Evolutionary conservation across 2,113 vertebrate species (phyloP).

Genomic region (Ictalurus furcatus): DNA sequence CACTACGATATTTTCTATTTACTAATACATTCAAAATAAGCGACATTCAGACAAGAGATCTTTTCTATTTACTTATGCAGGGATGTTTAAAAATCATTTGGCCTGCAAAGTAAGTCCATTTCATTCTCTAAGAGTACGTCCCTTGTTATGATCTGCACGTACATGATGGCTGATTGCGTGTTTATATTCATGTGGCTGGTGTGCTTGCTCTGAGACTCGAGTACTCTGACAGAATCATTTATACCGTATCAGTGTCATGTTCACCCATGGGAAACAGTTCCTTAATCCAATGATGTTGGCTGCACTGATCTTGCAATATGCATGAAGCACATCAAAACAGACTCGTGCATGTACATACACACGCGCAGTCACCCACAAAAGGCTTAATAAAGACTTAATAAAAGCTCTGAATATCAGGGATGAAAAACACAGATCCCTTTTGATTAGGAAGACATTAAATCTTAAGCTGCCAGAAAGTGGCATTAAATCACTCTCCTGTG

Average conservation of each 20-base stretch:
- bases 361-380: constrained; percentile 23
- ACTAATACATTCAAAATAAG: background rate
- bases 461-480: constrained; percentile 38
- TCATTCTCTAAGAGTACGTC: background rate
- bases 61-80: background rate
- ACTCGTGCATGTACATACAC: constrained; percentile 28
- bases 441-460: constrained; percentile 49
- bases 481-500: constrained; percentile 49
- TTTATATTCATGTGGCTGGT: constrained; percentile 18
- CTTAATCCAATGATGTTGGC: constrained; percentile 46
- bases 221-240: constrained; percentile 32
- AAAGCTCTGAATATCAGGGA: constrained; percentile 28
- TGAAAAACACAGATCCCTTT: constrained; percentile 46
- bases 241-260: constrained; percentile 27
- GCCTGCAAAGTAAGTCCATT: background rate
- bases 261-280: constrained; percentile 39
- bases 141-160: background rate
- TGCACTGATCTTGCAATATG: constrained; percentile 40
- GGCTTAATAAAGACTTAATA: constrained; percentile 31
- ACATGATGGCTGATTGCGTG: background rate
- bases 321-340: constrained; percentile 33
- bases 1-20: background rate
- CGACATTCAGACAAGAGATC: background rate
- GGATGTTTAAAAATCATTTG: background rate
- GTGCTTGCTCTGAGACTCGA: constrained; percentile 1